Base-by-base conservation (phyloP, 1,140 invertebrate species). In the Drosophila nigrodunni region DNA sequence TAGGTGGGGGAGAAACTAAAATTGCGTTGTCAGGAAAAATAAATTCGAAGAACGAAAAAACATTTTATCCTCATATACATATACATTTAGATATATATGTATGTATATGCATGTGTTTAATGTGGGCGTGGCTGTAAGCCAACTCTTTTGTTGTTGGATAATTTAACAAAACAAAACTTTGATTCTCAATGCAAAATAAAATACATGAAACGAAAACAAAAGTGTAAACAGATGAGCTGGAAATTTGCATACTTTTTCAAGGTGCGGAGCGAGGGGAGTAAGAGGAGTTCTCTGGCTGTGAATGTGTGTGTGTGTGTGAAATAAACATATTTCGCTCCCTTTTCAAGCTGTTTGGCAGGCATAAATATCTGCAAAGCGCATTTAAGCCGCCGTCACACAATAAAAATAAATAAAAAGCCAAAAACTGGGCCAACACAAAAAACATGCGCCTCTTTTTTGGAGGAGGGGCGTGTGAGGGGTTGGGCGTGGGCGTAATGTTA, bases 311-410 rank as follows among this genome's bases (percentile, higher is more conserved):
- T 71, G 82, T 79, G 72, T 67, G 85, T 67, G 73, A 88, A 76
- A 89, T 85, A 85, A 81, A 78, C 80, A 89, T 89, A 89, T 89
- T 89, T 89, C 47, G 77, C 55, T 71, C 68, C 67, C 54, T 68
- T 59, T 67, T 70, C 59, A 87, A 81, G 71, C 81, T 77, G 80
- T 83, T 30, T 85, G 75, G 73, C 69, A 72, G 85, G 69, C 81
- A 89, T 89, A 89, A 89, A 89, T 89, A 89, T 85, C 78, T 85
- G 86, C 77, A 89, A 89, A 89, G 85, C 86, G 86, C 86, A 90
- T 89, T 90, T 89, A 89, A 89, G 87, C 85, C 78, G 68, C 49
- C 49, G 65, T 68, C 74, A 69, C 85, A 85, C 77, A 85, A 88
- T 87, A 83, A 88, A 85, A 79, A 82, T 87, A 82, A 78, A 87